phyloP scores from a whole-genome alignment of 2,888 invertebrate genomes.

The Ctena decussata region DNA sequence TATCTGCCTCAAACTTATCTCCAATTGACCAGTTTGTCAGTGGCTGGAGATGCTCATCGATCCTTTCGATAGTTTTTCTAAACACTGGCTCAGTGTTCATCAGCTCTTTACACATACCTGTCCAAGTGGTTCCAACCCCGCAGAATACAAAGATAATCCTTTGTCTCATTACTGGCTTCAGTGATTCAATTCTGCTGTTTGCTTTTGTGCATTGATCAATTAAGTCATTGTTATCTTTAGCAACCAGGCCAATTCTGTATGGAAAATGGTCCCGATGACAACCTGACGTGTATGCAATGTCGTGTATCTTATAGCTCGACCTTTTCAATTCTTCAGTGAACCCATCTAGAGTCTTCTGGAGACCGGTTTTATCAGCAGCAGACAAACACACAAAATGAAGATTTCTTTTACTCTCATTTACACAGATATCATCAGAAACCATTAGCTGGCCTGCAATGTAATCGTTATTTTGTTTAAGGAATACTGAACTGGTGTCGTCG shows the following conservation, averaged over 20 bases:
- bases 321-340: not conserved
- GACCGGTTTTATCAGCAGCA: not conserved
- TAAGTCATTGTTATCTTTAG: not conserved
- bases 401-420: not conserved
- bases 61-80: conserved; percentile 54
- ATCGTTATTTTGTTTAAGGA: not conserved
- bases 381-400: not conserved
- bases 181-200: not conserved
- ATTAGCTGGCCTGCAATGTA: not conserved
- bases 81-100: conserved; percentile 62
- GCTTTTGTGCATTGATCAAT: not conserved
- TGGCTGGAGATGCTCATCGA: conserved; percentile 59
- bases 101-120: conserved; percentile 76
- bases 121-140: conserved; percentile 80
- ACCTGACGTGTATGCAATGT: conserved; percentile 45
- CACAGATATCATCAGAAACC: not conserved
- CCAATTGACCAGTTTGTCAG: conserved; percentile 62
- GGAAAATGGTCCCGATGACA: conserved; percentile 39
- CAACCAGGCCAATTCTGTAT: conserved; percentile 35
- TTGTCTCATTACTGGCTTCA: not conserved
- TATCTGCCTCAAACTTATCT: conserved; percentile 40
- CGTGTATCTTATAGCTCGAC: not conserved
- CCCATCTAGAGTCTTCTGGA: not conserved
- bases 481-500: too few relatives aligned
- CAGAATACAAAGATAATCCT: conserved; percentile 75